These are phyloP conservation scores for Hemitrygon akajei DNA, from an alignment of 2,797 vertebrate genomes.

Conservation along the genomic window DNA sequence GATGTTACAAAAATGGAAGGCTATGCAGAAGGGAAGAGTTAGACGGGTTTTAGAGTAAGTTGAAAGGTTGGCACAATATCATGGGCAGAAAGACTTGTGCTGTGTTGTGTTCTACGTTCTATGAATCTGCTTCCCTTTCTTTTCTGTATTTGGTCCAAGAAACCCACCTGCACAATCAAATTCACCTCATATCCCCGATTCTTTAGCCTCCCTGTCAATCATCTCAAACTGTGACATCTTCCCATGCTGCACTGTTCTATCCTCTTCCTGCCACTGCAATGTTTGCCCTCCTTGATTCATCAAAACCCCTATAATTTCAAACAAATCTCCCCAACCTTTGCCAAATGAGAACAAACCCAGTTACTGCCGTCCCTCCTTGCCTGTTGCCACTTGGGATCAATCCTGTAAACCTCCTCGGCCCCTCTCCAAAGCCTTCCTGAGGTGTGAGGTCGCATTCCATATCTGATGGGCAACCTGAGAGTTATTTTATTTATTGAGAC, in stretches of 20 bases:
- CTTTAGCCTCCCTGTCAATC: background rate
- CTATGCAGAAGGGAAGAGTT: too few species aligned
- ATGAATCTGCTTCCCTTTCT: too few species aligned
- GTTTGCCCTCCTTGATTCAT: background rate
- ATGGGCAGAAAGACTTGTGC: too few species aligned
- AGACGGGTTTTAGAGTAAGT: too few species aligned
- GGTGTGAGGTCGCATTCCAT: background rate
- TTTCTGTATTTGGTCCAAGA: too few species aligned
- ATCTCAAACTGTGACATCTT: background rate
- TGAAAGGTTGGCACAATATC: too few species aligned
- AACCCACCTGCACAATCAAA: too few species aligned
- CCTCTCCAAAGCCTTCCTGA: background rate
- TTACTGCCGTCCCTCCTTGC: background rate
- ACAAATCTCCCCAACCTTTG: background rate
- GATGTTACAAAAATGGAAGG: too few species aligned
- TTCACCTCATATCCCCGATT: background rate
- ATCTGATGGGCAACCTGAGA: background rate
- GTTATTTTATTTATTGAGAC: background rate
- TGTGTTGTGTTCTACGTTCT: too few species aligned
- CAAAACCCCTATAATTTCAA: background rate
- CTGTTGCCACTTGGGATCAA: background rate
- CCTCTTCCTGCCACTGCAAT: background rate
- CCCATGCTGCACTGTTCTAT: too few species aligned
- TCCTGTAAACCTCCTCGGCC: background rate
- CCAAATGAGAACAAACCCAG: background rate